Evolutionary conservation across 2,888 invertebrate genomes (phyloP).

Genomic region (Tetheella fluctuosa): DNA sequence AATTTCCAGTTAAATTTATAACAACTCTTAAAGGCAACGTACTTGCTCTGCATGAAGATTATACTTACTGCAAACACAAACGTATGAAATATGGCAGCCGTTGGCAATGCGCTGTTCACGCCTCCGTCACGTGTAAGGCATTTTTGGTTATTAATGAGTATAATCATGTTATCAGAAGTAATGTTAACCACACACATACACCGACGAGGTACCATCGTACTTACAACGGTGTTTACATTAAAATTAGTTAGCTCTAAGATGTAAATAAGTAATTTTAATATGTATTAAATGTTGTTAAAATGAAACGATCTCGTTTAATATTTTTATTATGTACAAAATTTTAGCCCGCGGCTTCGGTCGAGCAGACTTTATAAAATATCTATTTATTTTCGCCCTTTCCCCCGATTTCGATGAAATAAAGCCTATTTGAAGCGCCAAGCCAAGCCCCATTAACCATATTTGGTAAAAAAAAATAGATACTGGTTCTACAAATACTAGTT

Average conservation of each 20-base stretch:
- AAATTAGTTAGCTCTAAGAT: not conserved
- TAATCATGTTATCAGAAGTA: not conserved
- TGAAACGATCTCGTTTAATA: not conserved
- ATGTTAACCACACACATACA: not conserved
- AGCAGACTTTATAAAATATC: too few species aligned
- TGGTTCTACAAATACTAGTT: too few species aligned
- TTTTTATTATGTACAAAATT: too few species aligned
- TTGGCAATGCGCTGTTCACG: not conserved
- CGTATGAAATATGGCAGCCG: not conserved
- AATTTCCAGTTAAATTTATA: slow-evolving; percentile 4
- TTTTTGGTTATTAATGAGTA: not conserved
- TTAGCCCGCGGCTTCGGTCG: too few species aligned
- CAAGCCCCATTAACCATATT: too few species aligned
- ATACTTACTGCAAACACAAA: slow-evolving; percentile 14
- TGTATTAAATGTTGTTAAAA: not conserved
- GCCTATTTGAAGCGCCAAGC: too few species aligned
- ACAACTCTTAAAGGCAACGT: not conserved
- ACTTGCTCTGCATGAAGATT: slow-evolving; percentile 11
- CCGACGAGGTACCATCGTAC: not conserved
- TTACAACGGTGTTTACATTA: not conserved
- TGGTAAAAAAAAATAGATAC: too few species aligned
- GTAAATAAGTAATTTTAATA: not conserved
- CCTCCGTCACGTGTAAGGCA: not conserved
- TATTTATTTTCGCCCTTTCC: too few species aligned
- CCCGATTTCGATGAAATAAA: too few species aligned